These are phyloP conservation scores for Propithecus deckenii DNA, from an alignment of 2,797 vertebrate genomes.

Conservation along the genomic window DNA sequence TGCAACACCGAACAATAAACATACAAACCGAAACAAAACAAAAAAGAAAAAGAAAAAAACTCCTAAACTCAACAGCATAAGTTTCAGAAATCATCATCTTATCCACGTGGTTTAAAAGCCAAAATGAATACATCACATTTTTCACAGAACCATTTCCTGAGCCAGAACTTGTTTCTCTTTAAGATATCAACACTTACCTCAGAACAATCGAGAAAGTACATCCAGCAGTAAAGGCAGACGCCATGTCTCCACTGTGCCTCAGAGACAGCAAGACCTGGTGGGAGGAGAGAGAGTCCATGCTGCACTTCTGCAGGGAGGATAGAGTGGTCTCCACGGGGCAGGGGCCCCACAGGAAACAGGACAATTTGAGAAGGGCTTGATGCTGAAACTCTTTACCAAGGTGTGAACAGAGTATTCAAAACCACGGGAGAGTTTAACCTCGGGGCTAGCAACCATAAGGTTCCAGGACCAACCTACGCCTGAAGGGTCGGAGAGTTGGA, in stretches of 20 bases:
- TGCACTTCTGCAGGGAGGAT: background rate
- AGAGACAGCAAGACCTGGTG: no score
- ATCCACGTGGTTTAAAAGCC: background rate
- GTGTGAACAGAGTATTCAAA: background rate
- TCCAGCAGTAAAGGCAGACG: background rate
- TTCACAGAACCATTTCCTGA: background rate
- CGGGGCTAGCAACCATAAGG: no score
- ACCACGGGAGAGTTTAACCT: background rate
- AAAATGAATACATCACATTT: background rate
- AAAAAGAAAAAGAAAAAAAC: background rate
- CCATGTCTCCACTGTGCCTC: background rate
- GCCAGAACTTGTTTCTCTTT: constrained; percentile 19
- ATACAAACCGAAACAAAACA: background rate
- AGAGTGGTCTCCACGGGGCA: background rate
- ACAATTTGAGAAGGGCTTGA: background rate
- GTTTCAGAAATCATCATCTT: background rate
- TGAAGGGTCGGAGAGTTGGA: background rate
- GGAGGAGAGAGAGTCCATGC: background rate
- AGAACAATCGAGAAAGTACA: background rate
- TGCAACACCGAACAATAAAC: background rate
- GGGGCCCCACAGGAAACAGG: background rate
- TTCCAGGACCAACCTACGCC: background rate
- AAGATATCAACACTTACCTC: background rate
- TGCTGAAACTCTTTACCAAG: background rate
- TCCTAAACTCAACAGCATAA: background rate